Evolutionary conservation across 2,797 vertebrate genomes (phyloP), one percentile per base, ranked within the genome.

Genomic region (Muscicapa striata): DNA sequence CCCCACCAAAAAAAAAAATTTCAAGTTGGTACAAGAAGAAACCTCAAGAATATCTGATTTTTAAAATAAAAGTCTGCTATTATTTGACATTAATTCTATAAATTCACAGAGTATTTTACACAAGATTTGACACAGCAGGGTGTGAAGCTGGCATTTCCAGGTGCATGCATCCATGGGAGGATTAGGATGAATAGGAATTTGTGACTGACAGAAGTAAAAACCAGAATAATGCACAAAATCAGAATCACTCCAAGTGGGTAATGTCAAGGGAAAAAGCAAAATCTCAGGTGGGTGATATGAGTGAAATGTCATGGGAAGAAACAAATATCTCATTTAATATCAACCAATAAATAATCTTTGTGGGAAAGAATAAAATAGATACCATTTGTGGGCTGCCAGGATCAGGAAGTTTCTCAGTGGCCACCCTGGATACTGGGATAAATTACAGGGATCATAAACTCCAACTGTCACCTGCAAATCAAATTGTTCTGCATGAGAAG

Each of bases 401-500:
- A 99, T 96, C 95, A 99, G 98, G 69, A 99, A 97, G 96, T 99
- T 99, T 97, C 99, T 98, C 96, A 99, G 95, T 69, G 99, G 99
- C 99, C 99, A 99, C 94, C 99, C 99, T 7, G 99, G 99, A 97
- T 99, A 99, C 73, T 99, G 98, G 40, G 98, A 97, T 92, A 99
- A 98, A 90, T 99, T 99, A 95, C 99, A 99, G 0, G 99, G 99
- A 97, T 99, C 99, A 75, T 99, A 99, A 66, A 99, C 98, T 43
- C 98, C 99, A 95, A 99, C 96, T 11, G 98, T 98, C 32, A 99
- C 98, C 99, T 99, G 95, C 77, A 97, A 98, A 97, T 19, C 76
- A 89, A 97, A 92, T 55, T 24, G 8, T 11, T 89, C 38, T 54
- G 15, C 48, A 5, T 92, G 36, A 94, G 59, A 91, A 76, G 3